Evolutionary conservation across 2,888 invertebrate genomes (phyloP), one percentile per base, ranked within the genome.

Genomic region (Troilus luridus): DNA sequence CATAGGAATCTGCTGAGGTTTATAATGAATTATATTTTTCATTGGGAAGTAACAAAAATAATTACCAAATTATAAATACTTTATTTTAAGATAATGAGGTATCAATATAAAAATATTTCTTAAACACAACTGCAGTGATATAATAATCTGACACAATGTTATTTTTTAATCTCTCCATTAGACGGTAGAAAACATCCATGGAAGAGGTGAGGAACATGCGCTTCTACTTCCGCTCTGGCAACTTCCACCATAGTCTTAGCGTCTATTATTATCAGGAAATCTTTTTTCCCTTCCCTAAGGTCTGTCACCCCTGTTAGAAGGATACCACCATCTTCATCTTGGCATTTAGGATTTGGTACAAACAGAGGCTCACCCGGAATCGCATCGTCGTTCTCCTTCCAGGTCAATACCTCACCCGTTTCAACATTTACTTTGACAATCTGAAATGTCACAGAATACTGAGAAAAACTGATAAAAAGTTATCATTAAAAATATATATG

Each of bases 301-400:
- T 92, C 91, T 59, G 92, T 91, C 67, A 93, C 92, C 3, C 91
- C 90, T 21, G 91, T 88, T 19, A 93, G 88, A 3, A 93, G 90
- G 54, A 93, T n/a, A 9, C 93, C 93, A 81, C 92, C 93, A 88
- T 93, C 93, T 91, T 92, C 92, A 21, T 77, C 41, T 19, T 27
- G 10, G 11, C 90, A 64, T 60, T 91, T 91, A 19, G 93, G 93
- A 9, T 90, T 59, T 9, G 91, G 72, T 17, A 92, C 85, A 58
- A 93, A 92, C 21, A 85, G 59, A 19, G 92, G 90, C 72, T 92
- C 93, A 2, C 92, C 92, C 0, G 93, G 92, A 56, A 91, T 92
- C 19, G 90, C 60, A 59, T 67, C 91, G 19, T 91, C 91, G 21
- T 88, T 88, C 56, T 92, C 92, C 59, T 91, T 92, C 93, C 93